Conservation (phyloP, 2,797 vertebrate species). For the Argentina silus region DNA sequence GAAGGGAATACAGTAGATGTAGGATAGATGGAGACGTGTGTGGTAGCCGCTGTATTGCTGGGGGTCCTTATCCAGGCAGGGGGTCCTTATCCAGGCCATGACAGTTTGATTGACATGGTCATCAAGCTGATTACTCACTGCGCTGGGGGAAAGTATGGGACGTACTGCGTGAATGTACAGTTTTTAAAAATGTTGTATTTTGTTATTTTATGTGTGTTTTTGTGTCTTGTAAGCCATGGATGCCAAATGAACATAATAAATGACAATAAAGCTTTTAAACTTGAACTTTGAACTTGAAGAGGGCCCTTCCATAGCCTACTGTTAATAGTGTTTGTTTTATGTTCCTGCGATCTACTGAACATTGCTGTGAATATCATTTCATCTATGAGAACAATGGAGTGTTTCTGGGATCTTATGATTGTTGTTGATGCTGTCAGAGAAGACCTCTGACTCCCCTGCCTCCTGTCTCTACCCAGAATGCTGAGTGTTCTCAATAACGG, state of each 20-base stretch:
- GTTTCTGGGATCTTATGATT: background rate
- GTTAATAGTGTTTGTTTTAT: background rate
- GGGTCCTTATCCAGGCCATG: background rate
- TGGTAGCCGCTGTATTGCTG: background rate
- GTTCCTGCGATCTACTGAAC: background rate
- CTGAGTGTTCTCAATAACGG: constrained; percentile 41
- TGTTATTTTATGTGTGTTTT: background rate
- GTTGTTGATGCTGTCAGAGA: background rate
- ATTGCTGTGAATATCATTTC: background rate
- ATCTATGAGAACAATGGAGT: too few relatives aligned
- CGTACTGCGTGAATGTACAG: background rate
- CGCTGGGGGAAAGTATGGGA: background rate
- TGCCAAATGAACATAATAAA: background rate
- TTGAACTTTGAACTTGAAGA: too few relatives aligned
- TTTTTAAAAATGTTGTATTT: too few relatives aligned
- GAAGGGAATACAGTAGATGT: constrained; percentile 24
- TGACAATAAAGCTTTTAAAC: too few relatives aligned
- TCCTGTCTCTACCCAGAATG: constrained; percentile 49
- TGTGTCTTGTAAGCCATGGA: background rate
- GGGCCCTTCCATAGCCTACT: background rate
- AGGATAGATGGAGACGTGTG: background rate
- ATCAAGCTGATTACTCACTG: background rate
- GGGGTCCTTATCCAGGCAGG: too few relatives aligned
- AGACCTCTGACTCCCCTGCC: constrained; percentile 20
- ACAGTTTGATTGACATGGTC: background rate